These are phyloP conservation scores for Acrossocheilus fasciatus DNA, from an alignment of 2,797 vertebrate genomes.

Conservation along the genomic window DNA sequence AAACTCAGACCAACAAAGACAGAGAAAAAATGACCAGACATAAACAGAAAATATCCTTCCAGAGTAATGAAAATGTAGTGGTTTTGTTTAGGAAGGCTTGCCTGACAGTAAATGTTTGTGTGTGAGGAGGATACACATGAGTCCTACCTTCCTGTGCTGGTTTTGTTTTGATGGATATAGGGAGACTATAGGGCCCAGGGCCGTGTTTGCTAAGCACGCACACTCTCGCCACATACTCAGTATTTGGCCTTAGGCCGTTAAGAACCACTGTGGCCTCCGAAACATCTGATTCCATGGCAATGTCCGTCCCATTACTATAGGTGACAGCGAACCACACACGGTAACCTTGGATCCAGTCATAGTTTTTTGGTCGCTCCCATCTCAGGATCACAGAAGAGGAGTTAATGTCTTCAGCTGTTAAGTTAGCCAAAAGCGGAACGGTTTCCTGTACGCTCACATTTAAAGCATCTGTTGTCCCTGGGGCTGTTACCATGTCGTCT, in stretches of 20 bases:
- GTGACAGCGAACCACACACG: constrained; percentile 91
- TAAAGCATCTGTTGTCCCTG: neutral
- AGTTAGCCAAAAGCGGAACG: constrained; percentile 86
- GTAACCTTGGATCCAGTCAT: constrained; percentile 88
- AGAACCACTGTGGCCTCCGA: constrained; percentile 85
- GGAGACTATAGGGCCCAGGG: constrained; percentile 93
- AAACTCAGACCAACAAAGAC: constrained; percentile 16
- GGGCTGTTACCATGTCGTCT: constrained; percentile 82
- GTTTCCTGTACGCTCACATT: neutral
- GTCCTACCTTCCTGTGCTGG: constrained; percentile 97
- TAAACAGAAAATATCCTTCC: constrained; percentile 25
- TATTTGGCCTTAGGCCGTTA: constrained; percentile 91
- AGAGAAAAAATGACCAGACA: constrained; percentile 40
- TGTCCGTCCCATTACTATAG: constrained; percentile 88
- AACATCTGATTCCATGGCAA: constrained; percentile 77
- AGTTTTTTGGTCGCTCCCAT: constrained; percentile 91
- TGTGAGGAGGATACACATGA: constrained; percentile 20
- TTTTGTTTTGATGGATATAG: constrained; percentile 96
- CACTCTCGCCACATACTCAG: constrained; percentile 96
- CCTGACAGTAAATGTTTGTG: constrained; percentile 20
- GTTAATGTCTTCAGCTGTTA: constrained; percentile 83
- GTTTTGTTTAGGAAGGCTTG: neutral
- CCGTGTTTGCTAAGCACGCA: constrained; percentile 93
- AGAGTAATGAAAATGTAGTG: constrained; percentile 1
- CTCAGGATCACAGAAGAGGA: constrained; percentile 83